Evolutionary conservation across 2,888 invertebrate species (phyloP).

Genomic region (Rhagium mordax): DNA sequence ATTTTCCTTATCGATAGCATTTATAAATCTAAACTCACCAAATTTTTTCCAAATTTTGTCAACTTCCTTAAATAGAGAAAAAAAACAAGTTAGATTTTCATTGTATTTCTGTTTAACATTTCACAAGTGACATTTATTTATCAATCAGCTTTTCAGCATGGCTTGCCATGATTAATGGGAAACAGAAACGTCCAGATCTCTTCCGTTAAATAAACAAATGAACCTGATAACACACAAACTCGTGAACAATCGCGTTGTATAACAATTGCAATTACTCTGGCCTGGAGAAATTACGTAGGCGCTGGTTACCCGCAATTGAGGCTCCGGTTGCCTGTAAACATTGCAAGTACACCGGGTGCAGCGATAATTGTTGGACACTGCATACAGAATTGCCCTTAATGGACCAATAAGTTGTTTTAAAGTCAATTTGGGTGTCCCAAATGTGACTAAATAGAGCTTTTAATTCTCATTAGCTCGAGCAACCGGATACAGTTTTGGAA

Average conservation of each 20-base stretch:
- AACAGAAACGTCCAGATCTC: background rate
- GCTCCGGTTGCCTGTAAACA: background rate
- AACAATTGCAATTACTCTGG: background rate
- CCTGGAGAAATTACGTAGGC: background rate
- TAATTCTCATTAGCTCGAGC: constrained; percentile 12
- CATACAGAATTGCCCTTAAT: constrained; percentile 51
- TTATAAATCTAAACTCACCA: too few relatives aligned
- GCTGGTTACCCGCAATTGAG: background rate
- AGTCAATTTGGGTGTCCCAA: constrained; percentile 44
- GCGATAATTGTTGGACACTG: constrained; percentile 49
- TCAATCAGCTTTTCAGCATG: background rate
- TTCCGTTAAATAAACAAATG: background rate
- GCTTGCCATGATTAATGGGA: background rate
- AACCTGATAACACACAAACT: background rate
- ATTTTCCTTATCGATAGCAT: too few relatives aligned
- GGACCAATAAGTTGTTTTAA: constrained; percentile 54
- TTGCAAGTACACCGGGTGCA: constrained; percentile 40
- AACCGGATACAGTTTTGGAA: background rate
- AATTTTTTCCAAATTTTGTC: too few relatives aligned
- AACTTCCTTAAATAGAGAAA: too few relatives aligned
- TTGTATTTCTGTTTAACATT: too few relatives aligned
- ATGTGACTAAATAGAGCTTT: constrained; percentile 2
- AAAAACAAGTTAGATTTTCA: too few relatives aligned
- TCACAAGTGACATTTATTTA: background rate
- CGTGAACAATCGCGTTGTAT: background rate